phyloP scores from a whole-genome alignment of 1,140 invertebrate species.

The Drosophila elegans region DNA sequence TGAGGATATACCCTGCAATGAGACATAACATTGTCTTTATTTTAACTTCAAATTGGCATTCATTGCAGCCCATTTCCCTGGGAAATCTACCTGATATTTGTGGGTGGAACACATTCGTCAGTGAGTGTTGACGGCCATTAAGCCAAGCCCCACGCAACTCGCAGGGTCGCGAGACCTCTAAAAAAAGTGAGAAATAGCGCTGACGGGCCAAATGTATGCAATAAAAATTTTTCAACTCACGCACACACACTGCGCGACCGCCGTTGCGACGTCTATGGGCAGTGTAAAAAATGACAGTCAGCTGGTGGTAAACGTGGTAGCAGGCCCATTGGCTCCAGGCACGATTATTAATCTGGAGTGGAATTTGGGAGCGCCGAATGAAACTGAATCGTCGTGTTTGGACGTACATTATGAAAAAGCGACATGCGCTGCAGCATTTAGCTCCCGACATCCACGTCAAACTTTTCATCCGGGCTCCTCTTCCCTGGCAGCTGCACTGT shows the following conservation, averaged over 20 bases:
- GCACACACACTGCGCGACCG: constrained; percentile 32
- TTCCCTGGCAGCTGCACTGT: constrained; percentile 31
- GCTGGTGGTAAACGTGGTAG: constrained; percentile 19
- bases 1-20: constrained; percentile 15
- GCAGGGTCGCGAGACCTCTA: constrained; percentile 18
- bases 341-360: constrained; percentile 65
- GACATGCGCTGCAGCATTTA: constrained; percentile 12
- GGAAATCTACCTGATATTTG: neutral
- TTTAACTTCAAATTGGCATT: constrained; percentile 6
- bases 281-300: constrained; percentile 61
- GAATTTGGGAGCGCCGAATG: constrained; percentile 62
- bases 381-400: constrained; percentile 39
- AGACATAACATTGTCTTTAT: neutral
- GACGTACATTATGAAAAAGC: constrained; percentile 14
- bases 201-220: constrained; percentile 80
- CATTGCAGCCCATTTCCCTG: constrained; percentile 17
- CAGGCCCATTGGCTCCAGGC: constrained; percentile 23
- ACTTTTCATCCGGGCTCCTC: neutral
- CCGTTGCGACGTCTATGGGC: constrained; percentile 62
- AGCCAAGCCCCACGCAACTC: constrained; percentile 76
- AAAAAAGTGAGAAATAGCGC: constrained; percentile 80
- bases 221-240: constrained; percentile 83
- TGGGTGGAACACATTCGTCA: constrained; percentile 14
- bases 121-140: constrained; percentile 68
- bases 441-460: neutral